Percentiles rank a stretch among this genome's conserved stretches.
Evolutionary conservation across 2,113 vertebrate genomes (phyloP).

Genomic region (Parotia lawesii): DNA sequence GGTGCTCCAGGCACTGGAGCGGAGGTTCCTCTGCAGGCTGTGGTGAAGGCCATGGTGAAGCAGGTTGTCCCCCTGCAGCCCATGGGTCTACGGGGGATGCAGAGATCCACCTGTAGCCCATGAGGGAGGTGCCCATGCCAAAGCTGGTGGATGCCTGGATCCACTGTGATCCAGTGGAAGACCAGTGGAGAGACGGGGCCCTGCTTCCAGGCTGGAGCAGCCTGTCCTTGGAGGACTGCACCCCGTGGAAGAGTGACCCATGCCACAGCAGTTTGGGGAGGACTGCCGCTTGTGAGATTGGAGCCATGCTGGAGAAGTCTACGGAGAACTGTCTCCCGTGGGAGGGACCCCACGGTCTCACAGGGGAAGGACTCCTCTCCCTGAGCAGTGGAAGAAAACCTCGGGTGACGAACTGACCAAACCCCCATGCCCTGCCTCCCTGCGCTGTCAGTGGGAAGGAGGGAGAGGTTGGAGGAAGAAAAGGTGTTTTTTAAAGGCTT

Average conservation of each 20-base stretch:
- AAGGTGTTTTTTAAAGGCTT: background rate
- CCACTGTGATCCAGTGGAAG: background rate
- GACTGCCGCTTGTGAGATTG: too few relatives aligned
- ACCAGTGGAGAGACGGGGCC: background rate
- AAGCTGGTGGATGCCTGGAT: background rate
- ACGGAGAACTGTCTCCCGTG: fast-evolving
- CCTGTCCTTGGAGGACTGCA: background rate
- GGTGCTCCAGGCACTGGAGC: fast-evolving
- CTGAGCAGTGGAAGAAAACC: background rate
- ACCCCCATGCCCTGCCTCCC: background rate
- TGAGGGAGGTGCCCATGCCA: fast-evolving
- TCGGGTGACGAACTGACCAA: background rate
- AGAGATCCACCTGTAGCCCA: background rate
- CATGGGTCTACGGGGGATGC: fast-evolving
- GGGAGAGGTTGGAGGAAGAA: background rate
- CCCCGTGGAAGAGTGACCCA: fast-evolving
- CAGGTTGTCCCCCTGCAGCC: background rate
- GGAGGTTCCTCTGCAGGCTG: fast-evolving
- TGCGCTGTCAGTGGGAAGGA: fast-evolving
- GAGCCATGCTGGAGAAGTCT: background rate
- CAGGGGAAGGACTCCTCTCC: background rate
- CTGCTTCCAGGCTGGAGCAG: background rate
- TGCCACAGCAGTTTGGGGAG: fast-evolving
- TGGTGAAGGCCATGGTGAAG: background rate
- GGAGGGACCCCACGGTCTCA: background rate